These are phyloP conservation scores for Lordiphosa andalusiaca DNA, from an alignment of 2,888 invertebrate species.

Conservation along the genomic window DNA sequence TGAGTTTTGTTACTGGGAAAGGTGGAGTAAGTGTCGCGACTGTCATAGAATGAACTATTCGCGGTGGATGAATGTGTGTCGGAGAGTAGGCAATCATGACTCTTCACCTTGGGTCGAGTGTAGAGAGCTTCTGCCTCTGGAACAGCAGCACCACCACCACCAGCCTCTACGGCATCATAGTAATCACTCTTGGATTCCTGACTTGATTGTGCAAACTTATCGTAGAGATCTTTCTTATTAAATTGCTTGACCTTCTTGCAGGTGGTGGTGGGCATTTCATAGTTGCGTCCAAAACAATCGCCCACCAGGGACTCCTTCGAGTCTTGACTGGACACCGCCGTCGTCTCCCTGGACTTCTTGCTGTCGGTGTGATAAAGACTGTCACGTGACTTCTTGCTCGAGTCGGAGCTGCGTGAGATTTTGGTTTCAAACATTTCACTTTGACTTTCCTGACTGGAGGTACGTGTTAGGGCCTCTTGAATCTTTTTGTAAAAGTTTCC, in stretches of 20 bases:
- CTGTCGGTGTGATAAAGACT: slow-evolving; percentile 85
- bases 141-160: slow-evolving; percentile 6
- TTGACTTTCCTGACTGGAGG: slow-evolving; percentile 86
- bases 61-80: slow-evolving; percentile 80
- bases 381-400: slow-evolving; percentile 84
- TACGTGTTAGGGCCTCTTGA: slow-evolving; percentile 84
- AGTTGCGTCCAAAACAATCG: slow-evolving; percentile 80
- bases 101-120: slow-evolving; percentile 81
- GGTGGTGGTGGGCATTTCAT: slow-evolving; percentile 81
- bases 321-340: slow-evolving; percentile 84
- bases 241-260: slow-evolving; percentile 79
- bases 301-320: slow-evolving; percentile 84
- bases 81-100: slow-evolving; percentile 83
- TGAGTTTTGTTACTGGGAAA: slow-evolving; percentile 83
- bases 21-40: slow-evolving; percentile 84
- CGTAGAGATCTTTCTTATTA: slow-evolving; percentile 79
- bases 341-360: slow-evolving; percentile 84
- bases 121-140: slow-evolving; percentile 49
- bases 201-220: slow-evolving; percentile 84
- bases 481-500: slow-evolving; percentile 87
- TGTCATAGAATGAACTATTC: slow-evolving; percentile 82
- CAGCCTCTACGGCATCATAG: slow-evolving; percentile 83
- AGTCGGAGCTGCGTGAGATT: slow-evolving; percentile 85
- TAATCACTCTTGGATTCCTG: slow-evolving; percentile 87
- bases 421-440: slow-evolving; percentile 86